These are phyloP conservation scores for Helicoverpa armigera DNA, from an alignment of 1,140 invertebrate species.

Conservation along the genomic window DNA sequence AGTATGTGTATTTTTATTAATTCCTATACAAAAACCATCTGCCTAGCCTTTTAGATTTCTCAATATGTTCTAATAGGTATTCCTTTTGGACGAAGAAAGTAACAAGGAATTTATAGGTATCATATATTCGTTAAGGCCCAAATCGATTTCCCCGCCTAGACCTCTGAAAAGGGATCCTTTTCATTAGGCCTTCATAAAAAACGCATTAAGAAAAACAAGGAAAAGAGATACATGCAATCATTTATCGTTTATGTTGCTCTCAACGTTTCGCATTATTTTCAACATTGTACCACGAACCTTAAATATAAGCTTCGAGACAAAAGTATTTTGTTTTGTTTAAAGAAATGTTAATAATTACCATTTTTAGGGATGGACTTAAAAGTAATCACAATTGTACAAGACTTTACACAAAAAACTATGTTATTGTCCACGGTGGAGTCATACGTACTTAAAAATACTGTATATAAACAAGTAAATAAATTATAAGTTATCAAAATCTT, in stretches of 20 bases:
- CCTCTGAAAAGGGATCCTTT: conserved; percentile 21
- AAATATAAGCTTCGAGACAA: background rate
- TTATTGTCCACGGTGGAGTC: too few species aligned
- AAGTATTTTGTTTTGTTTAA: background rate
- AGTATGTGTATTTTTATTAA: too few species aligned
- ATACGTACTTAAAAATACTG: too few species aligned
- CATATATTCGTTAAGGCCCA: background rate
- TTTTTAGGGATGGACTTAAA: too few species aligned
- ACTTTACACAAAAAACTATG: too few species aligned
- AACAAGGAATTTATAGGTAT: background rate
- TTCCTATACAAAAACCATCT: too few species aligned
- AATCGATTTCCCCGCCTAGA: conserved; percentile 17
- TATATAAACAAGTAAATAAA: too few species aligned
- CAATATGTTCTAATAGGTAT: background rate
- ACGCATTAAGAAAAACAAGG: conserved; percentile 38
- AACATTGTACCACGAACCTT: background rate
- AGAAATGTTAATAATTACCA: background rate
- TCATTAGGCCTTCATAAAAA: conserved; percentile 37
- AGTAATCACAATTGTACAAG: too few species aligned
- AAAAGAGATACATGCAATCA: conserved; percentile 23
- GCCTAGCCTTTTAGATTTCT: background rate
- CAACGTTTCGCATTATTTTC: background rate
- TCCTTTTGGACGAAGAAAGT: background rate
- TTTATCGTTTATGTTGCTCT: conserved; percentile 34
- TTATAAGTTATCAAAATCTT: too few species aligned